phyloP scores from a whole-genome alignment of 2,113 vertebrate species.

The Emydocephalus ijimae region DNA sequence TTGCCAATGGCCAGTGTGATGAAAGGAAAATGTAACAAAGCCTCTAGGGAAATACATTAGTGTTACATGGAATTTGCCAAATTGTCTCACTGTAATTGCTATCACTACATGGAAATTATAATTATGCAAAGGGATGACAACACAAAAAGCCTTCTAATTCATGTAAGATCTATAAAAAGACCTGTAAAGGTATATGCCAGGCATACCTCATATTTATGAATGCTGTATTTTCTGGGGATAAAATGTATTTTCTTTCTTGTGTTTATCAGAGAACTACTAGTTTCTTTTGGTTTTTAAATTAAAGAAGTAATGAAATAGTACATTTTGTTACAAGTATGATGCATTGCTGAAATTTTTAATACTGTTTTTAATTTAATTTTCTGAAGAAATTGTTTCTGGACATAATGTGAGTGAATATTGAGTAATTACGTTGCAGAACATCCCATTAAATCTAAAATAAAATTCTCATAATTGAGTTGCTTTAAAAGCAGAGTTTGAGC shows the following conservation, averaged over 20 bases:
- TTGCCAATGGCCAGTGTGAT: neutral
- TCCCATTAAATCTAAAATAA: neutral
- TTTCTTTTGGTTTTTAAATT: neutral
- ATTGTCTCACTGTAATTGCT: neutral
- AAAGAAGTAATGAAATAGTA: neutral
- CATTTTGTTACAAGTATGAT: neutral
- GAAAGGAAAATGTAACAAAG: neutral
- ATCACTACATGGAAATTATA: neutral
- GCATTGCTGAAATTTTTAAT: neutral
- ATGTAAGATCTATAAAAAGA: neutral
- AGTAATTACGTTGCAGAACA: neutral
- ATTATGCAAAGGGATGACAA: neutral
- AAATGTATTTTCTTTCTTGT: neutral
- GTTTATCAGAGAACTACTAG: neutral
- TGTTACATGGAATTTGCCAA: neutral
- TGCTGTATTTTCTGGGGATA: neutral
- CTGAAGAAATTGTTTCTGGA: neutral
- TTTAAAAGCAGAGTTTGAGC: neutral
- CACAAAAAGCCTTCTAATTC: neutral
- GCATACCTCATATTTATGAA: neutral
- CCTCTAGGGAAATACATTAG: neutral
- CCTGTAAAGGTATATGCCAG: neutral
- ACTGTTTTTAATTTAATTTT: neutral
- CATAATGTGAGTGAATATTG: neutral
- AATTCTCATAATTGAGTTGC: neutral